Conservation (phyloP, 2,113 vertebrate genomes). For the Pollachius pollachius region DNA sequence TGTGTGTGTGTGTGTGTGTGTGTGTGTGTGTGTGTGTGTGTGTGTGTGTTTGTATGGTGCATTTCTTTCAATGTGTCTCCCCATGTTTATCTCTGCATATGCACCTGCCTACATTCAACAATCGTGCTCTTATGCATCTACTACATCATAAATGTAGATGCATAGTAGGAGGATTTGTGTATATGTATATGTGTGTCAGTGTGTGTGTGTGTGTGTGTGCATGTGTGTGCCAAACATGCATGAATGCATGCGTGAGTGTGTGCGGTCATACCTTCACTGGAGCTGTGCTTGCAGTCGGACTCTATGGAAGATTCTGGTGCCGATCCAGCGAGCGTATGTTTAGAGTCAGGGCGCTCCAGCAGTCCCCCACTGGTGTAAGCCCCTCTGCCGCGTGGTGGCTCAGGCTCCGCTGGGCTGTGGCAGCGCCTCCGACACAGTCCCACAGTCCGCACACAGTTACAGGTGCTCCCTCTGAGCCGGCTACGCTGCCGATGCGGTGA, state of each 20-base stretch:
- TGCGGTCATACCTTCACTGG: neutral
- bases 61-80: conserved; percentile 1
- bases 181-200: neutral
- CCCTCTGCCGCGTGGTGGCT: neutral
- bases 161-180: neutral
- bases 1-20: too few species aligned
- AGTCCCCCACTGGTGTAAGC: neutral
- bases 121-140: too few species aligned
- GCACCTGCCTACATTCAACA: too few species aligned
- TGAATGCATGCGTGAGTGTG: conserved; percentile 5
- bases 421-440: neutral
- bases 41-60: too few species aligned
- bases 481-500: neutral
- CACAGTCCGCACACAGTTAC: conserved; percentile 27
- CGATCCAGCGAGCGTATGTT: too few species aligned
- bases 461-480: conserved; percentile 23
- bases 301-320: too few species aligned
- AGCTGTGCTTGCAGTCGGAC: too few species aligned
- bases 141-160: too few species aligned
- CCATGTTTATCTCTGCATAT: conserved; percentile 5
- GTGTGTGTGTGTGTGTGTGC: too few species aligned
- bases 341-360: neutral
- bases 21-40: too few species aligned
- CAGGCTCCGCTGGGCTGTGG: conserved; percentile 1
- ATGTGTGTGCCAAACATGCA: too few species aligned